These are phyloP conservation scores for Troides helena DNA, from an alignment of 2,888 invertebrate genomes.

Conservation along the genomic window DNA sequence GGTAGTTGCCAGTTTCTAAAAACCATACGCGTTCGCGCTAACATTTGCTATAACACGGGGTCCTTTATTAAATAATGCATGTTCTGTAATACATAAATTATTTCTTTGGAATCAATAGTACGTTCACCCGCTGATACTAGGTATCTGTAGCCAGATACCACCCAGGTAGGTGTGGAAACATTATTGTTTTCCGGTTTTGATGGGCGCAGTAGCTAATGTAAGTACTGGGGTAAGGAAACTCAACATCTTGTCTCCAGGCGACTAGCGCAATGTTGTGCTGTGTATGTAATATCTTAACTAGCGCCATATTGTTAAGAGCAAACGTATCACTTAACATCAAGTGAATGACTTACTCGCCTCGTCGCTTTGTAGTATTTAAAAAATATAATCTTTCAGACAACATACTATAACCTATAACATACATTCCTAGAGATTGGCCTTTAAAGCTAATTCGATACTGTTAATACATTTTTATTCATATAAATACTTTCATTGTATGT, in stretches of 20 bases:
- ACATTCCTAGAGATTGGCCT: not conserved
- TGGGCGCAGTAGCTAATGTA: too few species aligned
- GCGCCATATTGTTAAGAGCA: too few species aligned
- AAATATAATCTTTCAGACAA: not conserved
- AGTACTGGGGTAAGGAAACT: too few species aligned
- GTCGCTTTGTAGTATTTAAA: too few species aligned
- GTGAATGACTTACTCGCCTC: too few species aligned
- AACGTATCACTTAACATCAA: too few species aligned
- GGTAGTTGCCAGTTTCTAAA: constrained; percentile 67
- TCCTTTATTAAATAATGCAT: constrained; percentile 7
- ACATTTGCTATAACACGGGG: constrained; percentile 48
- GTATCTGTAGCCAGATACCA: too few species aligned
- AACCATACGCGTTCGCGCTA: constrained; percentile 65
- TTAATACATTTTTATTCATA: constrained; percentile 1
- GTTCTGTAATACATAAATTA: not conserved
- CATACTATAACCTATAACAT: not conserved
- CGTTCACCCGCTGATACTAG: not conserved
- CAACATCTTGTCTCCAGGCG: too few species aligned
- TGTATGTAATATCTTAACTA: too few species aligned
- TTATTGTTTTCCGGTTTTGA: too few species aligned
- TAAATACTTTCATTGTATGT: not conserved
- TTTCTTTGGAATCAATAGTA: not conserved
- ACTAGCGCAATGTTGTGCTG: too few species aligned
- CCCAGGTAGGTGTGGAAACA: too few species aligned
- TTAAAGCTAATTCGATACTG: not conserved